phyloP scores from a whole-genome alignment of 2,113 vertebrate genomes.

The Ceyx cyanopectus region DNA sequence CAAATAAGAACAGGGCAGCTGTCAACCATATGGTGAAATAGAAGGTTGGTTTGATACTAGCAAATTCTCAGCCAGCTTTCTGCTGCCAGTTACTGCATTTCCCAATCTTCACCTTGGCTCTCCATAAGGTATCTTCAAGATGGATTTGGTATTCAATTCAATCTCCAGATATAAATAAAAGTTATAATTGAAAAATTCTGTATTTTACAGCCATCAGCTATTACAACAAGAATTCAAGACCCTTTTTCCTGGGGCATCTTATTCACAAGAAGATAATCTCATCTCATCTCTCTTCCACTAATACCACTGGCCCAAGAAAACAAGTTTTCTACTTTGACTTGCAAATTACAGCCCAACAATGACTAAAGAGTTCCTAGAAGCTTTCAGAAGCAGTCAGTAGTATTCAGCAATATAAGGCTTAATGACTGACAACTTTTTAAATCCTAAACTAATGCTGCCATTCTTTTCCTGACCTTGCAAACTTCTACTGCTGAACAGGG shows the following conservation, averaged over 20 bases:
- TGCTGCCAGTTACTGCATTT: not conserved
- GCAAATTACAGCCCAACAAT: not conserved
- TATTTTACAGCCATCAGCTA: not conserved
- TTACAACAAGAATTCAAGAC: not conserved
- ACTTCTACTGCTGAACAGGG: not conserved
- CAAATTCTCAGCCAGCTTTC: not conserved
- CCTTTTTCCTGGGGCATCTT: not conserved
- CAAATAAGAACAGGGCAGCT: not conserved
- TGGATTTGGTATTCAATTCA: not conserved
- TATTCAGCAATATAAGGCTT: not conserved
- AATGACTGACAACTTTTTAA: not conserved
- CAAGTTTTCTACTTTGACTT: not conserved
- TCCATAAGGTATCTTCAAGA: not conserved
- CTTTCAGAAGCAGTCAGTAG: not conserved
- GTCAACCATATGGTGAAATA: not conserved
- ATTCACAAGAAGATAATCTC: not conserved
- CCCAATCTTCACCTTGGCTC: not conserved
- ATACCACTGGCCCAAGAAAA: not conserved
- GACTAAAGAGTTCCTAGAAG: not conserved
- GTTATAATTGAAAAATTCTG: not conserved
- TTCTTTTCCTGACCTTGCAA: not conserved
- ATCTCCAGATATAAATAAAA: not conserved
- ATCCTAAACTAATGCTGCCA: not conserved
- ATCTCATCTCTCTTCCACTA: not conserved
- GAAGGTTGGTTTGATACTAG: not conserved